Conservation (phyloP, 1,140 invertebrate genomes). For the Brachionus asplanchnoidis region DNA sequence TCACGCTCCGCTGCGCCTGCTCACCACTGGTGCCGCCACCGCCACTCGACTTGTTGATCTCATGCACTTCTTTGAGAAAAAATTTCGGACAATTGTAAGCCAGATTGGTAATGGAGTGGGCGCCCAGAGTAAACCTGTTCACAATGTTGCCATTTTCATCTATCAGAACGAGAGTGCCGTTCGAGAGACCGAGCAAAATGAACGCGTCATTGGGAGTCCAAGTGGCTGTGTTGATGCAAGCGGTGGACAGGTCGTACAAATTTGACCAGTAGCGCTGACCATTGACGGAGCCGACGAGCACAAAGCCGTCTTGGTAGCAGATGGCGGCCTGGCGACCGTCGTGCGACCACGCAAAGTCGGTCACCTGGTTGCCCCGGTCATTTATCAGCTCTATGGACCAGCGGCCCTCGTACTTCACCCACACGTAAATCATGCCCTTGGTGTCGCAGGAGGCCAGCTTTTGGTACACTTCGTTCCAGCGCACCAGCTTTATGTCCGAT, state of each 20-base stretch:
- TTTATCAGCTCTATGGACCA: slow-evolving; percentile 99
- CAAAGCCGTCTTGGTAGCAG: slow-evolving; percentile 94
- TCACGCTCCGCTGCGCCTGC: neutral
- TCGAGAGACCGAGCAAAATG: slow-evolving; percentile 47
- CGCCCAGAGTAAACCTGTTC: slow-evolving; percentile 10
- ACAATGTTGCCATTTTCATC: slow-evolving; percentile 28
- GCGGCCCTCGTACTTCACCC: slow-evolving; percentile 96
- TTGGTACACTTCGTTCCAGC: slow-evolving; percentile 98
- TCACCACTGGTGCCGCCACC: too few species aligned
- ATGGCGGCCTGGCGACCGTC: slow-evolving; percentile 96
- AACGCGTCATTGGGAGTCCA: slow-evolving; percentile 97
- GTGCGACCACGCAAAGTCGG: slow-evolving; percentile 94
- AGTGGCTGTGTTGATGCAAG: slow-evolving; percentile 86
- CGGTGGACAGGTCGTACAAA: slow-evolving; percentile 80
- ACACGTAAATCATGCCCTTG: slow-evolving; percentile 95
- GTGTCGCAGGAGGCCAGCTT: slow-evolving; percentile 95
- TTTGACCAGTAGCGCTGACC: slow-evolving; percentile 97
- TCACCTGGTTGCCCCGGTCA: slow-evolving; percentile 76
- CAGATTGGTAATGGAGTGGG: neutral
- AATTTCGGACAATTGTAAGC: slow-evolving; percentile 23
- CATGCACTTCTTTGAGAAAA: slow-evolving; percentile 23
- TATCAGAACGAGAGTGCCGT: slow-evolving; percentile 4
- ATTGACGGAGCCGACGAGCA: slow-evolving; percentile 87
- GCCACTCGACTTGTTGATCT: neutral
- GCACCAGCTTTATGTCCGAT: slow-evolving; percentile 84